Percentiles rank a stretch among this genome's conserved stretches.
These are phyloP conservation scores for Papilio protenor DNA, from an alignment of 2,888 invertebrate genomes.

Conservation along the genomic window DNA sequence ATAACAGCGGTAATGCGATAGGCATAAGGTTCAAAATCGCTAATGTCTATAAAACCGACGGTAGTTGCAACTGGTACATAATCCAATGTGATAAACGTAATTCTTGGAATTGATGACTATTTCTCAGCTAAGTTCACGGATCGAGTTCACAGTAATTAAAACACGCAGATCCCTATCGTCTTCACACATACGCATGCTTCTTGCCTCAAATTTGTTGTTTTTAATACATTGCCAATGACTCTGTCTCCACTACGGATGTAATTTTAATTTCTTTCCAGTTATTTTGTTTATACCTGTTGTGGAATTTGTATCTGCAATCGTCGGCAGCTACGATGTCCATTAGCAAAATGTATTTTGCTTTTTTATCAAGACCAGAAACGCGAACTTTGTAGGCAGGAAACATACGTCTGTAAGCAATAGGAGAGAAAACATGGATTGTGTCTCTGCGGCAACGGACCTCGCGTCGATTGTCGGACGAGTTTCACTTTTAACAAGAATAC, in stretches of 20 bases:
- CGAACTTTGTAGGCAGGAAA: conserved; percentile 99
- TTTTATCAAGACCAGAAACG: conserved; percentile 97
- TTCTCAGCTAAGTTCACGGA: conserved; percentile 18
- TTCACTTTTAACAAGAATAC: conserved; percentile 70
- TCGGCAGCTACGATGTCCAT: conserved; percentile 99
- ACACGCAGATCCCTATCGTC: conserved; percentile 73
- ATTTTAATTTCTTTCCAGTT: conserved; percentile 78
- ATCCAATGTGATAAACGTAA: conserved; percentile 25
- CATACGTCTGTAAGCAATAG: conserved; percentile 94
- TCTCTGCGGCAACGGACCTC: conserved; percentile 80
- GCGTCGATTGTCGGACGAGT: conserved; percentile 81
- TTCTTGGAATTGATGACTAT: conserved; percentile 30
- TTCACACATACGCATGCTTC: conserved; percentile 86
- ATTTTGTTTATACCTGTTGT: conserved; percentile 90
- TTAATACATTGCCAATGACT: conserved; percentile 54
- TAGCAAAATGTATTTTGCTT: conserved; percentile 98
- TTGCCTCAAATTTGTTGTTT: conserved; percentile 82
- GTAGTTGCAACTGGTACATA: conserved; percentile 8
- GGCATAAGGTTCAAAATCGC: conserved; percentile 48
- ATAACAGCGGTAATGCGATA: conserved; percentile 44
- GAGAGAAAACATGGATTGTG: conserved; percentile 83
- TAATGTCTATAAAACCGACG: conserved; percentile 31
- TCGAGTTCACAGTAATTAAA: conserved; percentile 38
- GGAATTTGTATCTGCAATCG: conserved; percentile 97
- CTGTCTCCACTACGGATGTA: conserved; percentile 58